phyloP scores from a whole-genome alignment of 2,113 vertebrate species.

The Tretioscincus oriximinensis region DNA sequence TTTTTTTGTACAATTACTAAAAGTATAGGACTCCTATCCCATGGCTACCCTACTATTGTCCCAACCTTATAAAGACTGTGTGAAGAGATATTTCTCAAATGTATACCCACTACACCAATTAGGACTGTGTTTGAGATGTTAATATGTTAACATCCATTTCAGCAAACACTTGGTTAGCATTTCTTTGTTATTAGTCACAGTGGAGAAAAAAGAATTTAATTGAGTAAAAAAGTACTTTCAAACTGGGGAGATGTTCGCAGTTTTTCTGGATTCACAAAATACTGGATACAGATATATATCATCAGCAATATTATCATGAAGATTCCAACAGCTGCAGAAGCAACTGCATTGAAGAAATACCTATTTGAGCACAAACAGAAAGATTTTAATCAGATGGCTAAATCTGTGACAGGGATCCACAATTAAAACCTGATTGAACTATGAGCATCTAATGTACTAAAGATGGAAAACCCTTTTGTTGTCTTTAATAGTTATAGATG shows the following conservation, averaged over 20 bases:
- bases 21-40: too few species aligned
- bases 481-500: too few species aligned
- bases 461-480: too few species aligned
- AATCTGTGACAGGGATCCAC: not conserved
- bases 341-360: constrained; percentile 76
- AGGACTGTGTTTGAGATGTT: too few species aligned
- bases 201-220: not conserved
- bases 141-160: not conserved
- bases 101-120: too few species aligned
- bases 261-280: constrained; percentile 67
- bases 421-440: not conserved
- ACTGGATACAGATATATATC: constrained; percentile 74
- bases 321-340: constrained; percentile 66
- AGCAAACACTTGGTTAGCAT: not conserved
- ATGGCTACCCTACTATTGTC: too few species aligned
- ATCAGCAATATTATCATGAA: constrained; percentile 62
- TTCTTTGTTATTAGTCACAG: not conserved
- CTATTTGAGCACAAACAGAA: constrained; percentile 51
- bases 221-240: constrained; percentile 60
- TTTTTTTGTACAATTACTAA: too few species aligned
- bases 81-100: too few species aligned
- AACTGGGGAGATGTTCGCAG: constrained; percentile 74
- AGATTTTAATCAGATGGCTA: not conserved
- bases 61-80: too few species aligned
- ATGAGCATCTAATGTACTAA: not conserved